A percentile compares a stretch with the other conserved stretches of the same genome.
These are phyloP conservation scores for Ellobium chinense DNA, from an alignment of 2,888 invertebrate species.

Conservation along the genomic window DNA sequence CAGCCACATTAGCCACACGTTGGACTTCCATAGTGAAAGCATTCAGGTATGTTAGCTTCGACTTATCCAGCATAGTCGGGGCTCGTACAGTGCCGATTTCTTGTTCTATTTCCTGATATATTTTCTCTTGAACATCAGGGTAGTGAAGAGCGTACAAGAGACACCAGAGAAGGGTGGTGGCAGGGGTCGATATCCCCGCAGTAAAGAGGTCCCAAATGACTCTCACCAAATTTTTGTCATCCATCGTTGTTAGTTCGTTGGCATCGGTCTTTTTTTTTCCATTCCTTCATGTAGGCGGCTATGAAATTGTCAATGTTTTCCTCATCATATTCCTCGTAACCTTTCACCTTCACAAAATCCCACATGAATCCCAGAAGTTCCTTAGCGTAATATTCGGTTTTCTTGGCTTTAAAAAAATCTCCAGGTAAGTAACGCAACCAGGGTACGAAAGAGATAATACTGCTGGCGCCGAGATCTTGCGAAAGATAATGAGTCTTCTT, in stretches of 20 bases:
- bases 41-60: conserved; percentile 58
- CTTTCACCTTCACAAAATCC: background rate
- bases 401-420: conserved; percentile 12
- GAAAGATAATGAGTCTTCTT: too few relatives aligned
- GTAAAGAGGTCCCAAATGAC: conserved; percentile 17
- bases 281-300: background rate
- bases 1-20: conserved; percentile 59
- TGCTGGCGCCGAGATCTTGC: background rate
- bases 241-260: background rate
- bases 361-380: background rate
- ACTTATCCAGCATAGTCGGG: conserved; percentile 55
- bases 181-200: conserved; percentile 84
- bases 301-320: background rate
- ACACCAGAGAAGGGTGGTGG: conserved; percentile 91
- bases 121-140: conserved; percentile 81
- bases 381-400: background rate
- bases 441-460: background rate
- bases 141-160: conserved; percentile 89
- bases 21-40: conserved; percentile 67
- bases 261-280: background rate
- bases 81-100: conserved; percentile 71
- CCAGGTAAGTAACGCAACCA: conserved; percentile 6
- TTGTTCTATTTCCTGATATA: conserved; percentile 47
- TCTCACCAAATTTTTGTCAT: conserved; percentile 8
- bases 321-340: background rate